These are phyloP conservation scores for Caenorhabditis drosophilae DNA, from an alignment of 2,888 invertebrate species.

Conservation along the genomic window DNA sequence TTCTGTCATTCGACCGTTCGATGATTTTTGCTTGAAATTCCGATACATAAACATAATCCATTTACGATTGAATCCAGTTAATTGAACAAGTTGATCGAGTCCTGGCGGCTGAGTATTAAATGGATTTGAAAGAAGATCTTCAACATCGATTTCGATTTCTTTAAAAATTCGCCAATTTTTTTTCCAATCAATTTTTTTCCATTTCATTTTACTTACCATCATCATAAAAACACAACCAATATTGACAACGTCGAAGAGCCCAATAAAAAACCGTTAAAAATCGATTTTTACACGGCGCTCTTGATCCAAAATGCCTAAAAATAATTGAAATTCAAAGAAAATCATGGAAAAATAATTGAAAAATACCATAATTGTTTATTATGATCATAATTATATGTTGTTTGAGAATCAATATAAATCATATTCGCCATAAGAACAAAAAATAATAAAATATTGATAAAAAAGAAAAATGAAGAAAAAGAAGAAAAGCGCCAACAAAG, in stretches of 20 bases:
- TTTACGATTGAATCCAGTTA: slow-evolving; percentile 58
- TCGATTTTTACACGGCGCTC: slow-evolving; percentile 46
- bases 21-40: slow-evolving; percentile 63
- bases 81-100: slow-evolving; percentile 49
- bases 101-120: slow-evolving; percentile 62
- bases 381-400: no score
- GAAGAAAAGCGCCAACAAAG: no score
- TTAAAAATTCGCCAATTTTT: slow-evolving; percentile 1
- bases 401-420: no score
- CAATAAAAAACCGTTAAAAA: slow-evolving; percentile 54
- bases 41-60: slow-evolving; percentile 65
- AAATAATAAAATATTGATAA: no score
- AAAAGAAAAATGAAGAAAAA: background rate
- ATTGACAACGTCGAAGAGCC: slow-evolving; percentile 57
- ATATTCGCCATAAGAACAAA: no score
- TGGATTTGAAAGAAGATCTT: slow-evolving; percentile 58
- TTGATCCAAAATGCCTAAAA: slow-evolving; percentile 56
- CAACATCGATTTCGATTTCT: slow-evolving; percentile 63
- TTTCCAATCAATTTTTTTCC: slow-evolving; percentile 1
- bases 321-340: background rate
- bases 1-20: slow-evolving; percentile 61
- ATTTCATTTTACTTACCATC: slow-evolving; percentile 41
- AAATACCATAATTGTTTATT: no score
- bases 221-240: slow-evolving; percentile 61
- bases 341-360: background rate